A percentile compares a stretch with the other conserved stretches of the same genome.
Evolutionary conservation across 2,888 invertebrate genomes (phyloP).

Genomic region (Clanis bilineata): DNA sequence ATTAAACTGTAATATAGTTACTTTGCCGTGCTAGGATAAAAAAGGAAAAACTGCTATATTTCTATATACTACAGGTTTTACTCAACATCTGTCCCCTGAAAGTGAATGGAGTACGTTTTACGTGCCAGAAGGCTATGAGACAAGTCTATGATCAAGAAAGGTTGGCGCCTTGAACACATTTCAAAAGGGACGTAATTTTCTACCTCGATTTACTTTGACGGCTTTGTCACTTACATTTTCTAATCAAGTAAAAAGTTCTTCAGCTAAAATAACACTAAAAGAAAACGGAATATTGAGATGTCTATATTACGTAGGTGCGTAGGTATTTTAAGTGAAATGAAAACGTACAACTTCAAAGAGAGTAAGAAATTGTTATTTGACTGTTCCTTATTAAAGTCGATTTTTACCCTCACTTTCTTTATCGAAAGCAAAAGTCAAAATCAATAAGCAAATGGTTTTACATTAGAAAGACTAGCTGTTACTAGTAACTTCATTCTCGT

Average conservation of each 20-base stretch:
- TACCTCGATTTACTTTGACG: not conserved
- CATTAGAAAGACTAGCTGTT: no score
- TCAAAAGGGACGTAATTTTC: not conserved
- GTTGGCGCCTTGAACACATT: not conserved
- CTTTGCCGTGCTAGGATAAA: no score
- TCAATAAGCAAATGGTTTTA: no score
- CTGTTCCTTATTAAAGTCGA: no score
- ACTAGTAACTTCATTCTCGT: no score
- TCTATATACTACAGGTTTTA: not conserved
- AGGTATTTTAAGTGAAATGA: no score
- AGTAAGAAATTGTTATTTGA: no score
- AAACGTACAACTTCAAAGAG: no score
- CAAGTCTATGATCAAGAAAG: not conserved
- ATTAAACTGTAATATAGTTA: no score
- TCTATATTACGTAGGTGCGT: no score
- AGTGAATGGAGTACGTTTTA: not conserved
- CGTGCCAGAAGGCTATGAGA: not conserved
- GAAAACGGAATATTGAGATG: not conserved
- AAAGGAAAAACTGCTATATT: not conserved
- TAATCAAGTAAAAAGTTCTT: not conserved
- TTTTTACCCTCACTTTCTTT: no score
- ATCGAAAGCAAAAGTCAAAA: no score
- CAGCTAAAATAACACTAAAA: not conserved
- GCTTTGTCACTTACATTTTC: constrained; percentile 1
- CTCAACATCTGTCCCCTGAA: not conserved